Base-by-base conservation (phyloP, 2,113 vertebrate genomes). In the Otis tarda region DNA sequence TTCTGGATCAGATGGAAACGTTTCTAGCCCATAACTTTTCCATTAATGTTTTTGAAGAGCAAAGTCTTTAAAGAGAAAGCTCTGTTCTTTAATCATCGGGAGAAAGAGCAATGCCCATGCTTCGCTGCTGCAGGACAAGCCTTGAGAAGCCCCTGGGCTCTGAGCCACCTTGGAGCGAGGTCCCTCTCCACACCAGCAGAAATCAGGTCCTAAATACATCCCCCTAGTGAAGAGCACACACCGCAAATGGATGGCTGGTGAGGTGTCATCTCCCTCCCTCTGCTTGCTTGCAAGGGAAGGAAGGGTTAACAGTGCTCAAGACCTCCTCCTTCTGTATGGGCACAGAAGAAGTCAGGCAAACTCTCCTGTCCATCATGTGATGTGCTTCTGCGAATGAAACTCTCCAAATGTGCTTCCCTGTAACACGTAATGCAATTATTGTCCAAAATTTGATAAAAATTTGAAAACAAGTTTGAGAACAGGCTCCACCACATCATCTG, bases 11-110 rank as follows among this genome's bases (percentile, higher is more conserved):
- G 61, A 55, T 0, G 0, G 76, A 92, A 83, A 70, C 2, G 19
- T 50, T 94, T 65, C 84, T n/a, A 96, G 67, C 22, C 41, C 65
- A 33, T 93, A 95, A 90, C 50, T 92, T 95, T 83, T 52, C 76
- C 73, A 81, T 90, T 89, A 92, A 81, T 43, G 57, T n/a, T 90
- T 93, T 43, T 81, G 39, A 89, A 80, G 83, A 91, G 67, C 3
- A 3, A 90, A 90, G 30, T 86, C 30, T 68, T 65, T 1, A 6
- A 89, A 71, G 74, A 79, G 39, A 33, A 76, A 90, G 31, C 25
- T 61, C 64, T 74, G 67, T 63, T 75, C 63, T 88, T 92, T 52
- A 88, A 86, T 83, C 68, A 77, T 0, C 1, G 0, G 23, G 19
- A 76, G 28, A 50, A 90, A 33, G 61, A 68, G 25, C 45, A 60